Percentiles rank a stretch among this genome's conserved stretches.
Conservation (phyloP, 2,113 vertebrate species). For the Cromileptes altivelis region DNA sequence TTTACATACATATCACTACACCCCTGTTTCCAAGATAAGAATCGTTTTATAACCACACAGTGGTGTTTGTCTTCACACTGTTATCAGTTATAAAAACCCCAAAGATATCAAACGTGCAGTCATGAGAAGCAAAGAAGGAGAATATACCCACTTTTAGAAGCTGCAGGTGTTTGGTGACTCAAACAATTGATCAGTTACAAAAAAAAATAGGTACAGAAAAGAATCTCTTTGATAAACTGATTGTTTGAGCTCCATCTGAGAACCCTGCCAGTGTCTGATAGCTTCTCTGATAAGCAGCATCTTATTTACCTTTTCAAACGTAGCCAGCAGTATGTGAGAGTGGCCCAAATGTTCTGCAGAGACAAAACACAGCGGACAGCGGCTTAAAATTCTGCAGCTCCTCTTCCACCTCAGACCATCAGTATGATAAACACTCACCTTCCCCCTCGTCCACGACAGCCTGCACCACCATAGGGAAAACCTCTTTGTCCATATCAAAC, state of each 20-base stretch:
- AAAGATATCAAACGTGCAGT: background rate
- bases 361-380: background rate
- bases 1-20: no score
- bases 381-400: constrained; percentile 16
- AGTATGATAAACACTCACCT: constrained; percentile 67
- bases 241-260: background rate
- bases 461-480: constrained; percentile 97
- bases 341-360: constrained; percentile 93
- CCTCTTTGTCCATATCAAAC: constrained; percentile 94
- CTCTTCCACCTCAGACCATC: background rate
- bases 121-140: background rate
- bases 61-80: background rate
- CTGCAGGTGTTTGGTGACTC: background rate
- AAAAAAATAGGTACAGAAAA: background rate
- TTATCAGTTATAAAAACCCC: background rate
- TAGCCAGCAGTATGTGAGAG: constrained; percentile 94
- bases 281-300: background rate
- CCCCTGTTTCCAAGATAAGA: no score
- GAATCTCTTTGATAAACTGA: background rate
- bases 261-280: background rate
- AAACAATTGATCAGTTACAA: background rate
- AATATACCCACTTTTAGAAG: background rate
- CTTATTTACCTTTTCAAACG: constrained; percentile 94
- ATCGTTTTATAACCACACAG: background rate
- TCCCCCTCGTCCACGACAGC: constrained; percentile 96